These are phyloP conservation scores for Botia almorhae DNA, from an alignment of 2,797 vertebrate genomes.

Conservation along the genomic window DNA sequence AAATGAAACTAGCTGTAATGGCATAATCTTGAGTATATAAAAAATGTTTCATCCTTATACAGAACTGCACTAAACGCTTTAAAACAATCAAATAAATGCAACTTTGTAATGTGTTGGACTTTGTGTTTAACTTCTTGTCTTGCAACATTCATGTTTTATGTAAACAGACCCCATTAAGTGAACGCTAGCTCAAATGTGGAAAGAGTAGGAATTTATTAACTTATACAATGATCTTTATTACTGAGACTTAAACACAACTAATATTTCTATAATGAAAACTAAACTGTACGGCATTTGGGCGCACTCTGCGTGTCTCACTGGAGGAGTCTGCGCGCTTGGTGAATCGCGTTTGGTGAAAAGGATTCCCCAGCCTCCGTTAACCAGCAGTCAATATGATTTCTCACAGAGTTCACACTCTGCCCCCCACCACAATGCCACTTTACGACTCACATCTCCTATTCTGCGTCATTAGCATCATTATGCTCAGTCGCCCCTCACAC, in stretches of 20 bases:
- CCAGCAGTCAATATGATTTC: slow-evolving; percentile 79
- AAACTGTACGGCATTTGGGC: slow-evolving; percentile 24
- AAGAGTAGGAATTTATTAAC: background rate
- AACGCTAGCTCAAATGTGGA: background rate
- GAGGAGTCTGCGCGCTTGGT: slow-evolving; percentile 80
- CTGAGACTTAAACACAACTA: slow-evolving; percentile 15
- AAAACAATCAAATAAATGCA: background rate
- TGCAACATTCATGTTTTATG: slow-evolving; percentile 11
- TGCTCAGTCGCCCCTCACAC: slow-evolving; percentile 66
- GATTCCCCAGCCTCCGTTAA: slow-evolving; percentile 71
- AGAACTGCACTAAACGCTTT: background rate
- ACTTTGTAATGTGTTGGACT: background rate
- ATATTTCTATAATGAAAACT: background rate
- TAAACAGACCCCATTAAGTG: background rate
- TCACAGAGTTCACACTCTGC: slow-evolving; percentile 78
- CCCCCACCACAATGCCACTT: slow-evolving; percentile 81
- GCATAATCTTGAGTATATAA: background rate
- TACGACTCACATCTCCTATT: slow-evolving; percentile 81
- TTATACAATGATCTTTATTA: slow-evolving; percentile 15
- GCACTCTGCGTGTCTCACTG: slow-evolving; percentile 51
- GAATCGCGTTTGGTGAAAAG: slow-evolving; percentile 81
- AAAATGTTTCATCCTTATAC: background rate
- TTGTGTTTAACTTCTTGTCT: background rate
- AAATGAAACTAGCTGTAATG: background rate
- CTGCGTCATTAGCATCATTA: slow-evolving; percentile 77